phyloP scores from a whole-genome alignment of 2,797 vertebrate species.

The Delichon dasypus region DNA sequence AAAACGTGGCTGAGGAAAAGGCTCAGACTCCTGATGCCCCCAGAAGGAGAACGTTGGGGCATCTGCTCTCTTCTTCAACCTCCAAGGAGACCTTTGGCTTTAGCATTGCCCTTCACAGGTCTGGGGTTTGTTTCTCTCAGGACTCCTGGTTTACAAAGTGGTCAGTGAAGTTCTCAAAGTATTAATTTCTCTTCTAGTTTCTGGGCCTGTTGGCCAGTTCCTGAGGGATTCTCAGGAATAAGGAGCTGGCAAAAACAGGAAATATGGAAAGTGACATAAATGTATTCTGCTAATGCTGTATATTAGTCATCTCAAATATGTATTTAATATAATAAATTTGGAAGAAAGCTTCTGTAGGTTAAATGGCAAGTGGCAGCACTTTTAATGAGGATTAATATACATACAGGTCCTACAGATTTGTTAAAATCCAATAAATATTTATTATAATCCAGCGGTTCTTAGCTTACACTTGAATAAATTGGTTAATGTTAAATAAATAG shows the following conservation, averaged over 20 bases:
- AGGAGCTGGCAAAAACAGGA: neutral
- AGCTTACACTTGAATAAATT: constrained; percentile 50
- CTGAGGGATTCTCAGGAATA: neutral
- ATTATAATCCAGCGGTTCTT: constrained; percentile 40
- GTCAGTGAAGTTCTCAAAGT: neutral
- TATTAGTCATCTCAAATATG: constrained; percentile 64
- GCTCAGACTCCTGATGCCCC: neutral
- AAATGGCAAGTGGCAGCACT: constrained; percentile 57
- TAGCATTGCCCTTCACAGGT: neutral
- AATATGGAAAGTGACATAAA: constrained; percentile 44
- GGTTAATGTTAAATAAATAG: constrained; percentile 47
- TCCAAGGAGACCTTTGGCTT: neutral
- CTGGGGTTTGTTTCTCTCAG: neutral
- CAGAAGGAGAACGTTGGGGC: neutral
- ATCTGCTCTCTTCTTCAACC: neutral
- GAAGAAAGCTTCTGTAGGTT: constrained; percentile 51
- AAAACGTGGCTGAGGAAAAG: neutral
- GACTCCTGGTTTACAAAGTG: neutral
- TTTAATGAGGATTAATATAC: constrained; percentile 65
- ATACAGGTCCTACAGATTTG: constrained; percentile 35
- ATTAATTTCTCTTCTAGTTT: neutral
- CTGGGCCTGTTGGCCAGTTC: neutral
- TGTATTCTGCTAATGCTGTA: constrained; percentile 53
- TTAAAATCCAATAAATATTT: constrained; percentile 68
- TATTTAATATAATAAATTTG: constrained; percentile 65